Percentiles rank a stretch among this genome's conserved stretches.
Conservation (phyloP, 1,140 invertebrate genomes). For the Drosophila pandora region DNA sequence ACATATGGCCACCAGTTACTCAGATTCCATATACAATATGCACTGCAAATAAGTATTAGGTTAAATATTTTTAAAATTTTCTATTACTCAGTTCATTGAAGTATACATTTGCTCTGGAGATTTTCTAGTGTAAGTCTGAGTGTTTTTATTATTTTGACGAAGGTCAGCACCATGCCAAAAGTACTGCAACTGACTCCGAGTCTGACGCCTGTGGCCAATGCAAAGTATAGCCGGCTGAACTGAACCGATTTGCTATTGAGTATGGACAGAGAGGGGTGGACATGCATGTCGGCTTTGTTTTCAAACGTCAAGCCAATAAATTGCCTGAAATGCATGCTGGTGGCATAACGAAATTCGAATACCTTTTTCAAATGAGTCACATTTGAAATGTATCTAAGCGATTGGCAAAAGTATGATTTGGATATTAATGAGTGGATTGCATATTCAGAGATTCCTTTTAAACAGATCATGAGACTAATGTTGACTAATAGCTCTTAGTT, state of each 20-base stretch:
- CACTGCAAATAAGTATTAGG: neutral
- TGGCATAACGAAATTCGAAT: conserved; percentile 41
- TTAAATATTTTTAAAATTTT: neutral
- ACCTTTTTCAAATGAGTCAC: conserved; percentile 44
- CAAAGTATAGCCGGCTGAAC: conserved; percentile 39
- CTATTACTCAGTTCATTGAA: neutral
- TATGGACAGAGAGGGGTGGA: conserved; percentile 16
- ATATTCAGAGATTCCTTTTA: neutral
- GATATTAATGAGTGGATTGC: neutral
- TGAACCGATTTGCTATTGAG: conserved; percentile 27
- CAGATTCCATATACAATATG: conserved; percentile 6
- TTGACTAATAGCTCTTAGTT: neutral
- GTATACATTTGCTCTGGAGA: neutral
- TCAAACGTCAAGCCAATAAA: conserved; percentile 44
- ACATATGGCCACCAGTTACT: conserved; percentile 20
- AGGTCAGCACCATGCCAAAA: conserved; percentile 64
- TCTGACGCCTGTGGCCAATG: conserved; percentile 56
- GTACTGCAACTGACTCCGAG: conserved; percentile 33
- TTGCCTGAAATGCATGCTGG: conserved; percentile 29
- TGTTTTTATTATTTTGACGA: conserved; percentile 65
- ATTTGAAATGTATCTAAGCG: neutral
- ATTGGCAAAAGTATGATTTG: neutral
- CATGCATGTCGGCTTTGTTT: conserved; percentile 55
- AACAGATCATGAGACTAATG: neutral
- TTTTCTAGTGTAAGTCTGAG: conserved; percentile 21